Conservation (phyloP, 2,113 vertebrate species). For the Athene cunicularia region DNA sequence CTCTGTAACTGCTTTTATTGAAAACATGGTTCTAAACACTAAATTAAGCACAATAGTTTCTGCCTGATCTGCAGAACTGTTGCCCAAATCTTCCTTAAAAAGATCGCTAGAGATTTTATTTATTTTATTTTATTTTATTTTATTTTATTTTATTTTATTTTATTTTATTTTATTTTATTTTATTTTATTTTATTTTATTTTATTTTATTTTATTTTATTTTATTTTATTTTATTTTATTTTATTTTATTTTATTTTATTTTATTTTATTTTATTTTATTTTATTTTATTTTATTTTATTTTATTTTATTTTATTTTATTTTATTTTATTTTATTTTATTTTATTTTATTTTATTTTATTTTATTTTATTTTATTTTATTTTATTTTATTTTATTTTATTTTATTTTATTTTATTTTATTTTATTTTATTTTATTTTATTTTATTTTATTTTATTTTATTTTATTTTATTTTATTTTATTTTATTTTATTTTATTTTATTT, state of each 20-base stretch:
- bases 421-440: not conserved
- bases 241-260: not conserved
- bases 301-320: not conserved
- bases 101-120: fast-evolving
- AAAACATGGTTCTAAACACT: not conserved
- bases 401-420: not conserved
- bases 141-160: not conserved
- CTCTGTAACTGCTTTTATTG: not conserved
- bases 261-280: not conserved
- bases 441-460: too few species aligned
- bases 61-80: not conserved
- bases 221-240: not conserved
- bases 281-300: not conserved
- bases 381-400: not conserved
- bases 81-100: not conserved
- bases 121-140: not conserved
- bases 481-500: not conserved
- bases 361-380: too few species aligned
- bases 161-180: too few species aligned
- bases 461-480: not conserved
- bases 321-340: not conserved
- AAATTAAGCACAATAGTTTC: not conserved
- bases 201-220: not conserved
- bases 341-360: not conserved
- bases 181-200: not conserved